These are phyloP conservation scores for Leptopilina clavipes DNA, from an alignment of 1,140 invertebrate species.

Conservation along the genomic window DNA sequence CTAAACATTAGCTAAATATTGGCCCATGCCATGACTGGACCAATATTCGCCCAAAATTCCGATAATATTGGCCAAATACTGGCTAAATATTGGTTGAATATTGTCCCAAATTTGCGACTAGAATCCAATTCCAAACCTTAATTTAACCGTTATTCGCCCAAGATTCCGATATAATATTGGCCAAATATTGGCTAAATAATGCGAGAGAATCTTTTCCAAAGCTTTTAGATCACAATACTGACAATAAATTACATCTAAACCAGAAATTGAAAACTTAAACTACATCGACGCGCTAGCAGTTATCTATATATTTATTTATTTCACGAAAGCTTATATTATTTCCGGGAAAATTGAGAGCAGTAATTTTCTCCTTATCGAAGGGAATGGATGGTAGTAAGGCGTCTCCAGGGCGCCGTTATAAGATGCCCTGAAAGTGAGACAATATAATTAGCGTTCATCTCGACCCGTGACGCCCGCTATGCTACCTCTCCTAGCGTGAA, in stretches of 20 bases:
- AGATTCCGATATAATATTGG: no score
- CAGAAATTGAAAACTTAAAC: no score
- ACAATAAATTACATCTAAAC: background rate
- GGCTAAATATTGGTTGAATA: no score
- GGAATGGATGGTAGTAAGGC: background rate
- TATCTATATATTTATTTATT: background rate
- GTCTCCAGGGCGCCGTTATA: conserved; percentile 26
- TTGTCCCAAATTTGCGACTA: no score
- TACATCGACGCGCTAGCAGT: no score
- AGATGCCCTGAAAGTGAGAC: conserved; percentile 28
- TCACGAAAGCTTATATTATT: conserved; percentile 2
- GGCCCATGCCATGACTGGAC: no score
- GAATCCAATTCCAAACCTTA: no score
- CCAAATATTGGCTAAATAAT: no score
- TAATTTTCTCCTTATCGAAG: conserved; percentile 29
- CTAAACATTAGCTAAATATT: no score
- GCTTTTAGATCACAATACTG: background rate
- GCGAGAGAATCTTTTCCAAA: background rate
- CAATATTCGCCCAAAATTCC: no score
- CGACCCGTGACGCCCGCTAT: background rate
- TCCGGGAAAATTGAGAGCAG: conserved; percentile 28
- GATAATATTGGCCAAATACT: no score
- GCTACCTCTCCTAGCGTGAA: background rate
- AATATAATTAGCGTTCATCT: conserved; percentile 30
- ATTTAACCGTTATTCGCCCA: no score